Evolutionary conservation across 1,140 invertebrate species (phyloP).

Genomic region (Aplysia californica): DNA sequence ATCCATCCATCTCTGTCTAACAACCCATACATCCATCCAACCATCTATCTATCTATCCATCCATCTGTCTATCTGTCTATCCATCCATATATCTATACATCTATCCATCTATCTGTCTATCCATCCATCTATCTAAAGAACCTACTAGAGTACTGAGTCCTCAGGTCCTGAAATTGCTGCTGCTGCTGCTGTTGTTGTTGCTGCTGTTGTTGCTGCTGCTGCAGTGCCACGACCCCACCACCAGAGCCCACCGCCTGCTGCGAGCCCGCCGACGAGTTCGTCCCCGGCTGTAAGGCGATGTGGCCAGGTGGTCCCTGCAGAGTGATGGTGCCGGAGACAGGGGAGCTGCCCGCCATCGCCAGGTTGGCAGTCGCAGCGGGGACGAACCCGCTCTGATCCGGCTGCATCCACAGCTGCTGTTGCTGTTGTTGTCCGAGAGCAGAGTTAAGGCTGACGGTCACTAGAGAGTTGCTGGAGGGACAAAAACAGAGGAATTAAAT

Average conservation of each 20-base stretch:
- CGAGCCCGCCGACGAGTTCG: too few species aligned
- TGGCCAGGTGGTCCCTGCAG: not conserved
- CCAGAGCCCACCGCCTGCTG: too few species aligned
- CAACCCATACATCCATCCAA: too few species aligned
- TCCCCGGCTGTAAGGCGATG: too few species aligned
- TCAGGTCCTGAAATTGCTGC: conserved; percentile 28
- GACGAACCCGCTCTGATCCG: conserved; percentile 19
- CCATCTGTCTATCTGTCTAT: too few species aligned
- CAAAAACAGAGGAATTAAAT: too few species aligned
- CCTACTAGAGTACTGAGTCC: conserved; percentile 27
- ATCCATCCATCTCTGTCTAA: too few species aligned
- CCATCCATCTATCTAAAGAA: too few species aligned
- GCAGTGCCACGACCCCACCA: not conserved
- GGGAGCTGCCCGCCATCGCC: not conserved
- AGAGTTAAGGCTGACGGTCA: not conserved
- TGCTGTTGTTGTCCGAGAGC: conserved; percentile 8
- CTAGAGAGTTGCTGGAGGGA: not conserved
- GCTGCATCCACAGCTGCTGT: conserved; percentile 17
- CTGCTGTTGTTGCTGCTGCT: conserved; percentile 8
- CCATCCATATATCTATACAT: too few species aligned
- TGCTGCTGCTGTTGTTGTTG: conserved; percentile 17
- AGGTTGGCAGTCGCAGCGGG: conserved; percentile 19
- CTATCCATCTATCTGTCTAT: too few species aligned
- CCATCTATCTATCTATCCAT: too few species aligned
- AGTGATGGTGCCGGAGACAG: conserved; percentile 13